Evolutionary conservation across 2,113 vertebrate genomes (phyloP).

Genomic region (Acinonyx jubatus): DNA sequence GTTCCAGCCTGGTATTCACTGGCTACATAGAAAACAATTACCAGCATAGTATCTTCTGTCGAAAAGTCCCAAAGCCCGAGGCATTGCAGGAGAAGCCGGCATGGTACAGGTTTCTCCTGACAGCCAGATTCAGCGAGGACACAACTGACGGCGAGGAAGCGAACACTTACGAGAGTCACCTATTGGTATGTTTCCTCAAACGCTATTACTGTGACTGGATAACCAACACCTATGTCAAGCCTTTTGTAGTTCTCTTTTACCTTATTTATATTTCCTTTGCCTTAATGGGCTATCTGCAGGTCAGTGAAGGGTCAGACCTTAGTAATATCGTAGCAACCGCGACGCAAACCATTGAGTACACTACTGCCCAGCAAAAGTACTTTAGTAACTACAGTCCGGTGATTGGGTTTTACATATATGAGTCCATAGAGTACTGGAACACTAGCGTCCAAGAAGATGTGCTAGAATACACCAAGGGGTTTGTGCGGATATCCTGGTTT

Average conservation of each 20-base stretch:
- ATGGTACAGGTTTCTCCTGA: constrained; percentile 98
- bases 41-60: constrained; percentile 98
- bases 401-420: constrained; percentile 99
- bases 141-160: constrained; percentile 87
- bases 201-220: constrained; percentile 99
- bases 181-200: constrained; percentile 97
- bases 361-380: constrained; percentile 96
- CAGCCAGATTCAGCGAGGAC: constrained; percentile 96
- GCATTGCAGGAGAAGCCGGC: constrained; percentile 95
- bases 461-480: constrained; percentile 96
- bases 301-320: constrained; percentile 97
- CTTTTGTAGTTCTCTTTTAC: constrained; percentile 99
- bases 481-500: constrained; percentile 99
- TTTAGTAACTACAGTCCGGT: constrained; percentile 98
- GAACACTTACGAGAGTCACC: constrained; percentile 94
- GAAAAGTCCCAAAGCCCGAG: constrained; percentile 96
- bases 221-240: constrained; percentile 99
- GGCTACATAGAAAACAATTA: constrained; percentile 99
- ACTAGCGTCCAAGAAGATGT: constrained; percentile 97
- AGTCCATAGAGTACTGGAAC: constrained; percentile 99
- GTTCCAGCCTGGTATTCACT: constrained; percentile 98
- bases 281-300: constrained; percentile 99
- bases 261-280: constrained; percentile 99
- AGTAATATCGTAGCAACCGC: constrained; percentile 97
- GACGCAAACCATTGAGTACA: constrained; percentile 95